Evolutionary conservation across 2,888 invertebrate species (phyloP).

Genomic region (Aporophyla lueneburgensis): DNA sequence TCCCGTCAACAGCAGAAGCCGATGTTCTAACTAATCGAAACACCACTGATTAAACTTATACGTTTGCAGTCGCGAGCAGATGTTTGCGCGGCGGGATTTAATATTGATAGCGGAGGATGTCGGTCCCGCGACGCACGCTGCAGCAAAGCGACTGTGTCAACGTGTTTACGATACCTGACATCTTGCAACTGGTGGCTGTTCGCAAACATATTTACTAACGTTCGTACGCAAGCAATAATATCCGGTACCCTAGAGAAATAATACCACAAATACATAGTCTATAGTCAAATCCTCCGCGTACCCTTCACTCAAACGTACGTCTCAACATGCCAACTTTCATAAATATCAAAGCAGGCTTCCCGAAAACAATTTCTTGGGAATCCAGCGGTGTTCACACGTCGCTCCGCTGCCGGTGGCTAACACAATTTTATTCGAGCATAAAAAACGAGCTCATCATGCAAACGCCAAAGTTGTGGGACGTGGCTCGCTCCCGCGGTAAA

Average conservation of each 20-base stretch:
- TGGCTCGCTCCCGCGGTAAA: conserved; percentile 88
- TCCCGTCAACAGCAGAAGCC: conserved; percentile 59
- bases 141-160: conserved; percentile 67
- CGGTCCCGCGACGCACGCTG: conserved; percentile 54
- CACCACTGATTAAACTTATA: conserved; percentile 78
- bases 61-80: conserved; percentile 77
- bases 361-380: conserved; percentile 88
- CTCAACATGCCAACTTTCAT: conserved; percentile 86
- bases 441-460: conserved; percentile 91
- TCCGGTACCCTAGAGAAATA: conserved; percentile 68
- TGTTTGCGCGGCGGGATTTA: conserved; percentile 79
- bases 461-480: conserved; percentile 89
- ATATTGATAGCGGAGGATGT: conserved; percentile 81
- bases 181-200: conserved; percentile 70
- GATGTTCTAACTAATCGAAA: conserved; percentile 76
- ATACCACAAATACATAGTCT: conserved; percentile 66
- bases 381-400: conserved; percentile 85
- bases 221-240: conserved; percentile 28
- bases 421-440: conserved; percentile 90
- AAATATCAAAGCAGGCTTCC: conserved; percentile 88
- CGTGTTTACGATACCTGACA: conserved; percentile 67
- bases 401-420: conserved; percentile 83
- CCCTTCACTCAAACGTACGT: conserved; percentile 85
- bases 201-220: conserved; percentile 50
- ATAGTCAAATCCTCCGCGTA: conserved; percentile 77